phyloP scores from a whole-genome alignment of 2,888 invertebrate species.

The Ophion ellenae region DNA sequence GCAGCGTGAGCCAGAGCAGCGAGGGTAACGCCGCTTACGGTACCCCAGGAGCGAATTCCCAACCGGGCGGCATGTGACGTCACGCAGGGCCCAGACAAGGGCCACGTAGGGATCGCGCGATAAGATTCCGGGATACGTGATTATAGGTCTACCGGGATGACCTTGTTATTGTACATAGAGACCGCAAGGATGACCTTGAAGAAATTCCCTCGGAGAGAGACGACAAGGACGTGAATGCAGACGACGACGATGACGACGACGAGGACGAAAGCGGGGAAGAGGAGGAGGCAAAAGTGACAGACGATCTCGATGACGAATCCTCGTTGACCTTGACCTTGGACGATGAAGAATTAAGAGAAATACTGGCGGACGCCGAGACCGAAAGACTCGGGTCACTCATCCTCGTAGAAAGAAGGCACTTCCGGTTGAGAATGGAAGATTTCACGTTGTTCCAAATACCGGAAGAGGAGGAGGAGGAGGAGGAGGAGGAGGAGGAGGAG shows the following conservation, averaged over 20 bases:
- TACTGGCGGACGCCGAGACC: neutral
- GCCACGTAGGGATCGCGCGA: slow-evolving; percentile 79
- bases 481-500: slow-evolving; percentile 46
- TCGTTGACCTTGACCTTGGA: slow-evolving; percentile 37
- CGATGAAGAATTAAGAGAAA: slow-evolving; percentile 11
- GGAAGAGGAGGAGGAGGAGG: slow-evolving; percentile 45
- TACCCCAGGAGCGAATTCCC: slow-evolving; percentile 69
- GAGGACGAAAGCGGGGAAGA: slow-evolving; percentile 32
- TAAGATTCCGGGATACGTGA: slow-evolving; percentile 81
- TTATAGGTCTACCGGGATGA: slow-evolving; percentile 71
- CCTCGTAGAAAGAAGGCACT: slow-evolving; percentile 50
- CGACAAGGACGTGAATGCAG: slow-evolving; percentile 24
- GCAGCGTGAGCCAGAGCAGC: slow-evolving; percentile 81
- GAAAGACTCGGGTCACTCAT: slow-evolving; percentile 30
- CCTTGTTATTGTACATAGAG: neutral
- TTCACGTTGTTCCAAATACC: slow-evolving; percentile 57
- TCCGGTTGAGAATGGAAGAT: slow-evolving; percentile 51
- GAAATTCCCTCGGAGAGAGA: neutral
- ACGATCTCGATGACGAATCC: neutral
- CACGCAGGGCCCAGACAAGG: slow-evolving; percentile 80
- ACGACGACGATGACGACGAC: slow-evolving; percentile 29
- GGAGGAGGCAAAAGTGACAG: slow-evolving; percentile 16
- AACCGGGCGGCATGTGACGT: slow-evolving; percentile 79
- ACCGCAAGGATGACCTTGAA: slow-evolving; percentile 45
- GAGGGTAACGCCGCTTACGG: slow-evolving; percentile 75